phyloP scores from a whole-genome alignment of 2,888 invertebrate genomes.

The Epistrophe grossulariae region DNA sequence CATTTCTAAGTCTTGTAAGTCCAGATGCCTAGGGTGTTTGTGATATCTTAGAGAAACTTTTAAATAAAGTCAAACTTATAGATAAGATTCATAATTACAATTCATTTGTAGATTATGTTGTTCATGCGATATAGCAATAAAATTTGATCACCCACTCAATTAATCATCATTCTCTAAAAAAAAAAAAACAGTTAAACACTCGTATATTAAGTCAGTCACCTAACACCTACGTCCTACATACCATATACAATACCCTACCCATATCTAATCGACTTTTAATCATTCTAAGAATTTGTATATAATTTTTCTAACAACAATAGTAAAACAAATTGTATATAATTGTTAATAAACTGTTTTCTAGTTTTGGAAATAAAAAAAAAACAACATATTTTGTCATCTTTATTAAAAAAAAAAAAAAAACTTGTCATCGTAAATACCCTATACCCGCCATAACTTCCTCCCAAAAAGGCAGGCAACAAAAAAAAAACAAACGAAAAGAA shows the following conservation, averaged over 20 bases:
- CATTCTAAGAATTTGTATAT: not conserved
- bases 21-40: too few species aligned
- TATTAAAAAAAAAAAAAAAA: not conserved
- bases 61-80: too few species aligned
- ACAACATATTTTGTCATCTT: not conserved
- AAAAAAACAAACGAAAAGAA: not conserved
- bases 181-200: too few species aligned
- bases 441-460: conserved; percentile 12
- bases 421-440: conserved; percentile 8
- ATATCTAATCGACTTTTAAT: conserved; percentile 18
- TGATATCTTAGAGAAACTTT: too few species aligned
- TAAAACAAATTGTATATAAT: conserved; percentile 20
- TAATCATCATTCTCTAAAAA: too few species aligned
- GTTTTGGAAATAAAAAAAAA: not conserved
- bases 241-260: not conserved
- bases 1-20: too few species aligned
- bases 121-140: too few species aligned
- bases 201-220: too few species aligned
- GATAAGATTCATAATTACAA: too few species aligned
- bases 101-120: too few species aligned
- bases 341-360: not conserved
- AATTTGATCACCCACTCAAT: too few species aligned
- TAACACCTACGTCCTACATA: not conserved
- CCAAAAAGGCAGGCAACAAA: conserved; percentile 3
- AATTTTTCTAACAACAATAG: not conserved